These are phyloP conservation scores for Micronycteris hirsuta DNA, from an alignment of 2,113 vertebrate species.

Conservation along the genomic window DNA sequence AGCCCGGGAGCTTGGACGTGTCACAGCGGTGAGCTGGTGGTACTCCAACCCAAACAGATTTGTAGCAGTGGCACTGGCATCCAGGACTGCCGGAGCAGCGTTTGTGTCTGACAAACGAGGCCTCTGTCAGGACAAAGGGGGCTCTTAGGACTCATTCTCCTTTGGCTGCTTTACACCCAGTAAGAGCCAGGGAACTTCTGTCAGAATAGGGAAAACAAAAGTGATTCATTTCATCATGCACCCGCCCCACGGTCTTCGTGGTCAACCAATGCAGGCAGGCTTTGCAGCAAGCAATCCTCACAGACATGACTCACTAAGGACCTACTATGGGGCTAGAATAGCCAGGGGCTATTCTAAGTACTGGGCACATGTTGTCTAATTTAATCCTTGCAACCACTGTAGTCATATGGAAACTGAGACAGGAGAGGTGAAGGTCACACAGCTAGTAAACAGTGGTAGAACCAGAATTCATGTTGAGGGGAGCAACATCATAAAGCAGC, in stretches of 20 bases:
- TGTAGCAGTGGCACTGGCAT: conserved; percentile 55
- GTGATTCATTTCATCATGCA: conserved; percentile 27
- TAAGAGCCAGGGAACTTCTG: conserved; percentile 65
- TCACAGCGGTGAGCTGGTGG: conserved; percentile 26
- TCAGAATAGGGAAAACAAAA: conserved; percentile 34
- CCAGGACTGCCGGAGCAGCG: conserved; percentile 41
- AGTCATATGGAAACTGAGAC: not conserved
- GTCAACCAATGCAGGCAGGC: not conserved
- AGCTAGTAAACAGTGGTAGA: not conserved
- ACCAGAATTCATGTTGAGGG: not conserved
- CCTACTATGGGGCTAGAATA: not conserved
- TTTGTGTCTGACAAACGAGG: conserved; percentile 72
- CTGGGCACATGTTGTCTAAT: not conserved
- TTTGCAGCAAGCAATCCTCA: not conserved
- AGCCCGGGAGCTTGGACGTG: conserved; percentile 52
- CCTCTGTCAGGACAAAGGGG: conserved; percentile 60
- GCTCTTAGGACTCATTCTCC: conserved; percentile 46
- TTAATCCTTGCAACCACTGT: not conserved
- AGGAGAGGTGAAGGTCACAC: not conserved
- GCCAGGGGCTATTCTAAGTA: conserved; percentile 28
- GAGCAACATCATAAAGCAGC: no score
- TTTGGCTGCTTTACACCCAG: conserved; percentile 60
- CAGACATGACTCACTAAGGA: not conserved
- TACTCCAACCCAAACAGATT: conserved; percentile 69
- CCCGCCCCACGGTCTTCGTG: not conserved